Evolutionary conservation across 2,113 vertebrate species (phyloP).

Genomic region (Tetrao urogallus): DNA sequence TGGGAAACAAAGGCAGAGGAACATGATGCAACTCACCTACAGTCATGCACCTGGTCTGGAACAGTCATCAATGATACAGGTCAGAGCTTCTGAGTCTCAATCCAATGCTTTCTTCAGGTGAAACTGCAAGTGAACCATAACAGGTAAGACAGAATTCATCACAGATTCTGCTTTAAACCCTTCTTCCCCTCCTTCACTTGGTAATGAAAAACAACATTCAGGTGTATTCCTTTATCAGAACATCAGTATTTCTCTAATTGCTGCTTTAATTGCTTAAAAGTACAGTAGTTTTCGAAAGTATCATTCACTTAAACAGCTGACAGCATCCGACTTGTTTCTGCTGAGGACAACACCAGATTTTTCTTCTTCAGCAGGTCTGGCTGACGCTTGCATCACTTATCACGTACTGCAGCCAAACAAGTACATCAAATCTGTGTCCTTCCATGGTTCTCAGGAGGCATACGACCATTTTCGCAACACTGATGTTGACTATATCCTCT

Average conservation of each 20-base stretch:
- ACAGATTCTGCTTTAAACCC: background rate
- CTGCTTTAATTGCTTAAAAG: background rate
- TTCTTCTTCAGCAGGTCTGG: background rate
- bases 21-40: background rate
- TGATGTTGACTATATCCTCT: background rate
- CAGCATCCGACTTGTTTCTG: background rate
- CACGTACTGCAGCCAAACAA: background rate
- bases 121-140: background rate
- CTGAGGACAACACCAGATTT: background rate
- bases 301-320: background rate
- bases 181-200: background rate
- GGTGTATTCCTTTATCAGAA: background rate
- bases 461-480: background rate
- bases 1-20: background rate
- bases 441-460: background rate
- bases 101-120: background rate
- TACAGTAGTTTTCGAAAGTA: background rate
- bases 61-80: background rate
- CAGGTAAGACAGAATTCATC: background rate
- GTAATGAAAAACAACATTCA: background rate
- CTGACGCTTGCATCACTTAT: background rate
- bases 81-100: background rate
- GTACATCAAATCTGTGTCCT: background rate
- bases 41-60: background rate
- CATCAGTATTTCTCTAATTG: background rate